These are phyloP conservation scores for Scalopus aquaticus DNA, from an alignment of 2,113 vertebrate genomes.

Conservation along the genomic window DNA sequence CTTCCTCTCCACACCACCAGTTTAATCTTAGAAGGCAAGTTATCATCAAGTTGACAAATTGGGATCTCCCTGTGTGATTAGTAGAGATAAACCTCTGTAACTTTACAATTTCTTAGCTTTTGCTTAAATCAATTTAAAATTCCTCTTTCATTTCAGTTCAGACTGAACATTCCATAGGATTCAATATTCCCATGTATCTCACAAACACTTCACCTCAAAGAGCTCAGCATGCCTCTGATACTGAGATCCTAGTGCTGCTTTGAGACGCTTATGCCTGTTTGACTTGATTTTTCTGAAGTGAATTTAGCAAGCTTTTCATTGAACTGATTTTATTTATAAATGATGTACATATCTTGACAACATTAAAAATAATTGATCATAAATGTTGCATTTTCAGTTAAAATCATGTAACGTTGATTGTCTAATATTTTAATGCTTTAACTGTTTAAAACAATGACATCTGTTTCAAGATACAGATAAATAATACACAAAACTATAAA, in stretches of 20 bases:
- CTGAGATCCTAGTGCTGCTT: background rate
- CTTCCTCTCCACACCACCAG: background rate
- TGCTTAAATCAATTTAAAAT: background rate
- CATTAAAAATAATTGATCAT: background rate
- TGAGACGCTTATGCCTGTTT: background rate
- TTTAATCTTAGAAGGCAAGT: background rate
- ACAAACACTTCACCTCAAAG: background rate
- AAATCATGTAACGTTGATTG: background rate
- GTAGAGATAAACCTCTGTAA: background rate
- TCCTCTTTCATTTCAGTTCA: background rate
- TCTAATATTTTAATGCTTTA: background rate
- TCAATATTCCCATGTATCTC: background rate
- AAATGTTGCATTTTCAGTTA: background rate
- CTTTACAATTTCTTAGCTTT: background rate
- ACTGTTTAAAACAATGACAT: background rate
- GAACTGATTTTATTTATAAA: background rate
- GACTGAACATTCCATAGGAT: background rate
- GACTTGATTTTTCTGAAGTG: background rate
- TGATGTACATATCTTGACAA: background rate
- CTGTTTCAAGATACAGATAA: background rate
- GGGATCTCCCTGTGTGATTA: background rate
- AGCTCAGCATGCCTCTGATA: background rate
- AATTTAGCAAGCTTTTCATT: background rate
- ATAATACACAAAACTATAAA: background rate
- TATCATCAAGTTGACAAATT: background rate